Base-by-base conservation (phyloP, 1,140 invertebrate genomes). In the Orchestia grillus region DNA sequence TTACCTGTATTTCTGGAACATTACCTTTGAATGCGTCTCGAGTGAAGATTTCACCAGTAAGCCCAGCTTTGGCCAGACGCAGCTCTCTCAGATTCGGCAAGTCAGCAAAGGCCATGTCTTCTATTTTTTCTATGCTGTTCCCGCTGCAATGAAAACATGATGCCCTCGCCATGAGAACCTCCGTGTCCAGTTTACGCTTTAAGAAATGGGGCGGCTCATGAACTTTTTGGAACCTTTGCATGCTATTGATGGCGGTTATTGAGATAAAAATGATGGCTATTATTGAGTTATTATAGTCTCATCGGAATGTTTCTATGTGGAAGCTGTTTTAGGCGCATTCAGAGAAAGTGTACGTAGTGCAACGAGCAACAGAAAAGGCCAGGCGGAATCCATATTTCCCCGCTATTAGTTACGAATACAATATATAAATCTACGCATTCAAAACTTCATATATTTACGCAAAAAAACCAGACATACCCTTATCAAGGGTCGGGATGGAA, bases 51-150 rank as follows among this genome's bases (percentile, higher is more conserved):
- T 94, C 44, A 6, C 92, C 92, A 8, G 44, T 94, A 28, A 94
- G 92, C 11, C 44, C 23, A 6, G 6, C 41, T n/a, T 94, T 42
- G 4, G 43, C 40, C 44, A 94, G 36, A 0, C 43, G 6, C 44
- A 94, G 92, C 92, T 45, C 43, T 44, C 92, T 44, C 43, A 94
- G 36, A 19, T 94, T 44, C 6, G 92, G 43, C 44, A 94, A 44
- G 92, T 94, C 44, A n/a, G 92, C 92, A 40, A 94, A 94, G 19
- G 92, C 92, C 92, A 94, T 94, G 44, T 94, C 92, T 44, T 94
- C 92, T 11, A 94, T 94, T 11, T 6, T 6, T 40, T n/a, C 8
- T 40, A 94, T 47, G 40, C 44, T 44, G 44, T 94, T 94, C 1
- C 44, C 92, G 40, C 92, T 94, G 92, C 44, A 8, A 44, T 41